phyloP scores from a whole-genome alignment of 2,888 invertebrate species.

The Rotaria macrura region DNA sequence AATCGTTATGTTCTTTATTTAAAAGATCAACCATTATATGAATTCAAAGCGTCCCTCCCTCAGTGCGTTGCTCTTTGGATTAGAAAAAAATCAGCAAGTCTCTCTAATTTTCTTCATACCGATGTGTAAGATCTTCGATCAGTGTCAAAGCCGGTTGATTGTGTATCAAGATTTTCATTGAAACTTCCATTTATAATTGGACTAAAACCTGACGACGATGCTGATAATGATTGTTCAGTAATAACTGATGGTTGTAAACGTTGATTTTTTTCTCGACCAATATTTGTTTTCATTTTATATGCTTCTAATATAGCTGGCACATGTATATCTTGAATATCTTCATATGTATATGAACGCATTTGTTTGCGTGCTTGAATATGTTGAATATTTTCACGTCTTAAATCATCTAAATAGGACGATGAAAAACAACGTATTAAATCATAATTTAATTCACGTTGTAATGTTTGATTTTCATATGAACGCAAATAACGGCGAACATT shows the following conservation, averaged over 20 bases:
- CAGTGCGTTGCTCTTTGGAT: no score
- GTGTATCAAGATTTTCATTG: neutral
- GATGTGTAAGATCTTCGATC: neutral
- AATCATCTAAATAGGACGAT: constrained; percentile 20
- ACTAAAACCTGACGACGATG: neutral
- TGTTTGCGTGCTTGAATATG: neutral
- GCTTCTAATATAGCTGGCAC: constrained; percentile 21
- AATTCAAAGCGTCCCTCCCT: no score
- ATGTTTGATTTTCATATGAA: constrained; percentile 16
- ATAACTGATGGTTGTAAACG: neutral
- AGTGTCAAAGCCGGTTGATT: neutral
- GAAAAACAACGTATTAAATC: constrained; percentile 30
- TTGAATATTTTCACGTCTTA: constrained; percentile 25
- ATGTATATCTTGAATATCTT: constrained; percentile 28
- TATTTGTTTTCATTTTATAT: constrained; percentile 25
- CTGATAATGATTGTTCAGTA: neutral
- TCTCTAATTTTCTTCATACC: neutral
- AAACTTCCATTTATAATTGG: neutral
- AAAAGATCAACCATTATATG: no score
- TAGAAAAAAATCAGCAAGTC: no score
- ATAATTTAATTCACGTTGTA: constrained; percentile 24
- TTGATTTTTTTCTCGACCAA: constrained; percentile 16
- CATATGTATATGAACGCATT: constrained; percentile 16
- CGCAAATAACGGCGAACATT: constrained; percentile 12
- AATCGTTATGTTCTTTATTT: no score